Conservation (phyloP, 2,888 invertebrate species). For the Chelonus formosanus region DNA sequence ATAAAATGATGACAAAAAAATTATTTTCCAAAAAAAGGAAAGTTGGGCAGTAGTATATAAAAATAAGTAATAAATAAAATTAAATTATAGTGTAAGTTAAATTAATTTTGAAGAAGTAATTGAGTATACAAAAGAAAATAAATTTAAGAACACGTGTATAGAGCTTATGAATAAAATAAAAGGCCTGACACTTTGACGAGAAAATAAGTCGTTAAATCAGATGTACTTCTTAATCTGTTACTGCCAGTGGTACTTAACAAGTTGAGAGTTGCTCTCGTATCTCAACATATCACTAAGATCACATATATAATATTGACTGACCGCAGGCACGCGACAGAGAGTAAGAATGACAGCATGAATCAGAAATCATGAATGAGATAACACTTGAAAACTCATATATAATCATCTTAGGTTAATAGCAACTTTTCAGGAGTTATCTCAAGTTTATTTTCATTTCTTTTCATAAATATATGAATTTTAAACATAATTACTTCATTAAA, state of each 20-base stretch:
- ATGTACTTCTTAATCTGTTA: constrained; percentile 15
- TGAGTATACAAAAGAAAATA: neutral
- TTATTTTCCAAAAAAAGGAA: no score
- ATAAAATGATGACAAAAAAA: constrained; percentile 8
- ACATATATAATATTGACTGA: constrained; percentile 11
- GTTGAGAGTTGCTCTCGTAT: constrained; percentile 5
- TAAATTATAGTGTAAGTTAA: neutral
- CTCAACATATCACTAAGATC: neutral
- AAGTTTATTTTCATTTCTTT: no score
- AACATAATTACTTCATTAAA: no score
- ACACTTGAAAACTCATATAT: neutral
- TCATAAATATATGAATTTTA: no score
- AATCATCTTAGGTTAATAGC: no score
- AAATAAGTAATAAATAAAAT: constrained; percentile 5
- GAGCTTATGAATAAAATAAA: constrained; percentile 12
- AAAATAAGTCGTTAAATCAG: constrained; percentile 15
- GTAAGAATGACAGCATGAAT: constrained; percentile 12
- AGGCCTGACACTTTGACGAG: constrained; percentile 38
- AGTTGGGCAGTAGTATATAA: no score
- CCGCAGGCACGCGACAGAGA: constrained; percentile 17
- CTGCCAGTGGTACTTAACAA: constrained; percentile 11
- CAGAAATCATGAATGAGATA: constrained; percentile 8
- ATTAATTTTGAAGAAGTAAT: no score
- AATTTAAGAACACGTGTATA: constrained; percentile 6
- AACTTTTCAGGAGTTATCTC: no score